These are phyloP conservation scores for Planococcus citri DNA, from an alignment of 1,140 invertebrate genomes.

Conservation along the genomic window DNA sequence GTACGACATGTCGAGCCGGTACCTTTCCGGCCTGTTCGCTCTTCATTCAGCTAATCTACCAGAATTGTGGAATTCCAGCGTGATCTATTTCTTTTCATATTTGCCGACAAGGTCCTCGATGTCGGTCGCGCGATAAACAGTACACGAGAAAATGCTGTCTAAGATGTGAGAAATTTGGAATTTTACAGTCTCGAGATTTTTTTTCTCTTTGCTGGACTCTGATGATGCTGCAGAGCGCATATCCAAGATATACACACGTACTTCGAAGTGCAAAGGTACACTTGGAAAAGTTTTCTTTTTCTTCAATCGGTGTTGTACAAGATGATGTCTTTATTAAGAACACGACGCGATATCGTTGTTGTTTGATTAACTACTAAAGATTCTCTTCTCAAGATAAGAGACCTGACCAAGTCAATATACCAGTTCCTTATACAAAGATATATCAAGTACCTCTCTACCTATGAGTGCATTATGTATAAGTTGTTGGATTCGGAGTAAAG, in stretches of 20 bases:
- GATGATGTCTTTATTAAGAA: background rate
- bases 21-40: background rate
- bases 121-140: background rate
- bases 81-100: background rate
- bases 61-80: background rate
- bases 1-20: background rate
- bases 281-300: background rate
- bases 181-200: background rate
- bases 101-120: background rate
- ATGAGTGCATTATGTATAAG: too few species aligned
- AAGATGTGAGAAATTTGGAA: background rate
- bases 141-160: background rate
- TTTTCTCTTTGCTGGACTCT: background rate
- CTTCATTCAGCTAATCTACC: background rate
- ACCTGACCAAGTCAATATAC: too few species aligned
- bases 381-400: background rate
- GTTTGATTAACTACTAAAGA: constrained; percentile 1
- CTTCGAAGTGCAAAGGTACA: too few species aligned
- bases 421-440: too few species aligned
- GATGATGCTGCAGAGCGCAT: too few species aligned
- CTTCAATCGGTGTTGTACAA: background rate
- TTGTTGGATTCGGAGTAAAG: too few species aligned
- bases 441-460: too few species aligned
- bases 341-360: background rate
- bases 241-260: too few species aligned